Base-by-base conservation (phyloP, 1,140 invertebrate species). In the Mylabris phalerata region DNA sequence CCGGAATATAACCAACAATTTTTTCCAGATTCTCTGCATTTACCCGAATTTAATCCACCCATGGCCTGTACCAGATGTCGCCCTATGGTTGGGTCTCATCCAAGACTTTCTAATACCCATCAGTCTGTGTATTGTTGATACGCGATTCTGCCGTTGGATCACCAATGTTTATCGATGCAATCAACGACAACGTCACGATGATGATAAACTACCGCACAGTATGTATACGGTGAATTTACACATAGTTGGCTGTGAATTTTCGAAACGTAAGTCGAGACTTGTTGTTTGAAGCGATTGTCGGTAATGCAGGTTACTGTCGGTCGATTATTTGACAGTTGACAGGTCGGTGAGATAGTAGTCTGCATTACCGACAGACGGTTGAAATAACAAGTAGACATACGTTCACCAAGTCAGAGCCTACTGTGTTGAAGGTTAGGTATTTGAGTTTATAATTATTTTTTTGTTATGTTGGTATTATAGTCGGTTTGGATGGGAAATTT, bases 401-500 rank as follows among this genome's bases (percentile, higher is more conserved):
- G 39, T 40, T 7, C 39, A 19, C 1, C 1, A 19, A 19, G 19
- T 1, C 19, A 19, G 19, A 19, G 19, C 19, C 19, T 19, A 19
- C 19, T 19, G 19, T 19, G 19, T 19, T 19, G 19, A 19, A 19
- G 19, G 19, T 19, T 19, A 1, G 19, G 19, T 19, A 19, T 19
- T 19, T 19, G 19, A 19, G 19, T 19, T 19, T 19, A 1, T 19
- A 19, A 19, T 19, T 1, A 19, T 19, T 19, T 19, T 19, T 19
- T 19, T 19, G 19, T 19, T 1, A 19, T 19, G 19, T 19, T 19
- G 19, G 19, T 56, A 24, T 64, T 73, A 49, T 48, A 79, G 78
- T 78, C 64, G 80, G 80, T 3, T 66, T 81, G 43, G 79, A 81
- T 60, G 80, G 80, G 9, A 82, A 81, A 66, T 82, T 82, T 66